A percentile compares a stretch with the other conserved stretches of the same genome.
phyloP scores from a whole-genome alignment of 2,113 vertebrate species.

The Nothocercus julius region DNA sequence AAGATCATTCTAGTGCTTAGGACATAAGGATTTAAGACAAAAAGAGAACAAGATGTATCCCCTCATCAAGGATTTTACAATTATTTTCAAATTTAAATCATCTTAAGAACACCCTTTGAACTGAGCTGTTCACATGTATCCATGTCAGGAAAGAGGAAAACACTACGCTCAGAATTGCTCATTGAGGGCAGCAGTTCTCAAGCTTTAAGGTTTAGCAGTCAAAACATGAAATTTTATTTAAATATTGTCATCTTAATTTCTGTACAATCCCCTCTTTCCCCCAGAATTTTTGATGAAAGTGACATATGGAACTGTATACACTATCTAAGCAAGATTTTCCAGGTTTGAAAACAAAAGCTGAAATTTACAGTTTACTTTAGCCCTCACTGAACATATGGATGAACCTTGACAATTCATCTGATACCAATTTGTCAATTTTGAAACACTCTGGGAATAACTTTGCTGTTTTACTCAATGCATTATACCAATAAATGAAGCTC shows the following conservation, averaged over 20 bases:
- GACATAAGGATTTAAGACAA: conserved; percentile 30
- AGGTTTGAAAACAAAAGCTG: conserved; percentile 73
- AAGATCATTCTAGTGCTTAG: conserved; percentile 56
- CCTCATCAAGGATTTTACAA: conserved; percentile 26
- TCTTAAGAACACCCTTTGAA: conserved; percentile 34
- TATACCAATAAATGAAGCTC: conserved; percentile 47
- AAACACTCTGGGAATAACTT: conserved; percentile 63
- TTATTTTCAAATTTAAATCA: conserved; percentile 30
- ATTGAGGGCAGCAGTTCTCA: conserved; percentile 68
- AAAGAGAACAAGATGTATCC: conserved; percentile 19
- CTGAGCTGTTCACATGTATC: not conserved
- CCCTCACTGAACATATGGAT: conserved; percentile 57
- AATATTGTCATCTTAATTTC: conserved; percentile 73
- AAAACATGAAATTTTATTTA: conserved; percentile 75
- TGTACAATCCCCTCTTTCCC: conserved; percentile 60
- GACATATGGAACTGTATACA: conserved; percentile 61
- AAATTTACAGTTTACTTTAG: conserved; percentile 67
- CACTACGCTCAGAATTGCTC: conserved; percentile 12
- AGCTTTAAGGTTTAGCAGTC: conserved; percentile 66
- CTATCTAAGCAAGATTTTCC: conserved; percentile 62
- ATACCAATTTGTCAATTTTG: conserved; percentile 52
- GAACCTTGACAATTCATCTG: conserved; percentile 48
- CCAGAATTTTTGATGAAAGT: conserved; percentile 49
- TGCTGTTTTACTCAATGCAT: conserved; percentile 64
- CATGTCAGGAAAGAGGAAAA: conserved; percentile 26